Evolutionary conservation across 2,888 invertebrate species (phyloP).

Genomic region (Caenorhabditis afra): DNA sequence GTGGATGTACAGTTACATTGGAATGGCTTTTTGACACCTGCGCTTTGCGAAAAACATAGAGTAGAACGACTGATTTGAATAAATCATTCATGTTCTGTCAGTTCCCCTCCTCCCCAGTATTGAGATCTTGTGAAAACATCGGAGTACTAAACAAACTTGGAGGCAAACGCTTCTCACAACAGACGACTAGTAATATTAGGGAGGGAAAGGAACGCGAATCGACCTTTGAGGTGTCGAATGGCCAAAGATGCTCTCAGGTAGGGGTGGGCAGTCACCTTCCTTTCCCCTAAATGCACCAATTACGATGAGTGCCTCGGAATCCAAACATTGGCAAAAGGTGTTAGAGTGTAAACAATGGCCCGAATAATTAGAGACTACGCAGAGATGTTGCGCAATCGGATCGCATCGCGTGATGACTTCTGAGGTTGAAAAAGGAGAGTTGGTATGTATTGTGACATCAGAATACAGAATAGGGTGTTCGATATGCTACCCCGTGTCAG

Average conservation of each 20-base stretch:
- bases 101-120: too few species aligned
- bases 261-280: not conserved
- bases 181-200: not conserved
- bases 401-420: conserved; percentile 40
- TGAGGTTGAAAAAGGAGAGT: conserved; percentile 18
- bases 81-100: conserved; percentile 19
- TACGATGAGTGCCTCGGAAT: conserved; percentile 53
- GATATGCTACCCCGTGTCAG: conserved; percentile 34
- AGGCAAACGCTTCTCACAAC: not conserved
- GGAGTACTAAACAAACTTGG: not conserved
- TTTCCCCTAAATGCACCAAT: conserved; percentile 46
- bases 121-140: conserved; percentile 10
- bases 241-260: not conserved
- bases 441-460: conserved; percentile 42
- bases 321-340: conserved; percentile 50
- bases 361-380: conserved; percentile 49
- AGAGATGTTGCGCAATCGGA: conserved; percentile 51
- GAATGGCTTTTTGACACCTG: conserved; percentile 34
- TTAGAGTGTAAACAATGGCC: conserved; percentile 51
- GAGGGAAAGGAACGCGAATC: conserved; percentile 2
- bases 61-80: conserved; percentile 27
- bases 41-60: conserved; percentile 11
- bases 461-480: conserved; percentile 35
- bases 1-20: conserved; percentile 22
- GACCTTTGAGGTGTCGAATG: conserved; percentile 14